Percentiles rank a stretch among this genome's conserved stretches.
phyloP scores from a whole-genome alignment of 2,113 vertebrate genomes.

The crab-eating macaque (Macaca fascicularis) region T2T-MFA8v1.1 NC_088376.1:126038501-126039000 shows the following conservation, averaged over 20 bases:
- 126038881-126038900: neutral
- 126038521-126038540: neutral
- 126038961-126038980: neutral
- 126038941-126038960: neutral
- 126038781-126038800: neutral
- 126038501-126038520: neutral
- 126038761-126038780: neutral
- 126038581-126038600: slow-evolving; percentile 18
- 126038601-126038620: neutral
- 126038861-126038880: neutral
- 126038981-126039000: neutral
- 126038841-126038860: neutral
- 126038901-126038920: neutral
- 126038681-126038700: neutral
- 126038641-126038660: neutral
- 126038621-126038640: neutral
- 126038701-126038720: neutral
- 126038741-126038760: neutral
- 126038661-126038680: neutral
- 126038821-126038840: neutral
- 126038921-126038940: neutral
- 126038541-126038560: slow-evolving; percentile 6
- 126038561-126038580: neutral
- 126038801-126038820: neutral
- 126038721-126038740: neutral